Evolutionary conservation across 1,140 invertebrate genomes (phyloP).

Genomic region (Nasonia longicornis): DNA sequence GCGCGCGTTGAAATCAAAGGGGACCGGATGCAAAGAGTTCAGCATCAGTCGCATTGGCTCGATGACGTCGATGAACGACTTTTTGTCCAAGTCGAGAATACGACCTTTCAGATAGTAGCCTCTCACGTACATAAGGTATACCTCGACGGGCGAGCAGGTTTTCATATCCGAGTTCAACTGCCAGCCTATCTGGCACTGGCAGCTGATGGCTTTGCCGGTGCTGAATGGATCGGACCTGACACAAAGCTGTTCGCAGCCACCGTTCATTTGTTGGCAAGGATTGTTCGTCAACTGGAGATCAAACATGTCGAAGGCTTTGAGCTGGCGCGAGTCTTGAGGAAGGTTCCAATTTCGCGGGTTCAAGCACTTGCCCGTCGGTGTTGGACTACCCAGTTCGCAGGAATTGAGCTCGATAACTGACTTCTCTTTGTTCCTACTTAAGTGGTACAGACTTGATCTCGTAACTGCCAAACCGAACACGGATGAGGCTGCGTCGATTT

Average conservation of each 20-base stretch:
- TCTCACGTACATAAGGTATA: neutral
- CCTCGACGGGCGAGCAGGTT: neutral
- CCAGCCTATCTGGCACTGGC: neutral
- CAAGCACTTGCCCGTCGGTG: neutral
- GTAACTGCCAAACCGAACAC: neutral
- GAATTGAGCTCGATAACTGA: neutral
- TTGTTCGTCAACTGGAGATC: neutral
- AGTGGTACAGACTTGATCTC: neutral
- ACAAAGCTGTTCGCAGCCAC: neutral
- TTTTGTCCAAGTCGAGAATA: neutral
- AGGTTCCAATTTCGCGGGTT: neutral
- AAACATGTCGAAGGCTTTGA: neutral
- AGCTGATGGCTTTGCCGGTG: neutral
- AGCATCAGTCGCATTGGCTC: neutral
- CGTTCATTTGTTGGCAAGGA: neutral
- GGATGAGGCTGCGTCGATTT: neutral
- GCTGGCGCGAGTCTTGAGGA: neutral
- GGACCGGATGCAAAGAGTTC: neutral
- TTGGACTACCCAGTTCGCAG: neutral
- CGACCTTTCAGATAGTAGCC: neutral
- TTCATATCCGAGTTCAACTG: neutral
- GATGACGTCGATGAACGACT: neutral
- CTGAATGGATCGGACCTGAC: neutral
- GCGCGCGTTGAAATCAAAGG: neutral
- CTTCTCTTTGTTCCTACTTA: neutral